phyloP scores from a whole-genome alignment of 2,888 invertebrate species.

The Melinaea menophilus region DNA sequence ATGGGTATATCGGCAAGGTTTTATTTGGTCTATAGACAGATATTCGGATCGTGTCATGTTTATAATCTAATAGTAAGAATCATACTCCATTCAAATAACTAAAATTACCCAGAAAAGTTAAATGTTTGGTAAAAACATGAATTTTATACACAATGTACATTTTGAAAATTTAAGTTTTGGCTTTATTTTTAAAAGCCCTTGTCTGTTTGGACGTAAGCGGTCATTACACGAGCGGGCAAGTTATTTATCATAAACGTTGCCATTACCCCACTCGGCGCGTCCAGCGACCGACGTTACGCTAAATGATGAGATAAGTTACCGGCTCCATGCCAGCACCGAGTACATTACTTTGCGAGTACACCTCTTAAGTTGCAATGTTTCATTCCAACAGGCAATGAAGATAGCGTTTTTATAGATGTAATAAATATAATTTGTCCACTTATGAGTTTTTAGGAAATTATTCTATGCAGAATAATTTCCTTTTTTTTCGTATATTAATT shows the following conservation, averaged over 20 bases:
- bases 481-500: too few relatives aligned
- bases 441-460: too few relatives aligned
- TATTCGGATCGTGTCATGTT: too few relatives aligned
- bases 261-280: conserved; percentile 16
- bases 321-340: background rate
- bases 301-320: conserved; percentile 2
- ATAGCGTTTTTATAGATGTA: background rate
- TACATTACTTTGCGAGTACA: background rate
- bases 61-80: too few relatives aligned
- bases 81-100: too few relatives aligned
- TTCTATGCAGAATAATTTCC: too few relatives aligned
- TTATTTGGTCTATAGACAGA: too few relatives aligned
- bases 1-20: too few relatives aligned
- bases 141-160: too few relatives aligned
- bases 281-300: conserved; percentile 3
- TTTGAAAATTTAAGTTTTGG: too few relatives aligned
- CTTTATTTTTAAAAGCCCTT: conserved; percentile 1
- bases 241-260: conserved; percentile 21
- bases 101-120: too few relatives aligned
- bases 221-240: conserved; percentile 11
- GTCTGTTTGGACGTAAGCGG: conserved; percentile 7
- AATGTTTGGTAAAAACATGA: too few relatives aligned
- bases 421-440: background rate
- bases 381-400: background rate
- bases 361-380: conserved; percentile 3